Conservation (phyloP, 2,888 invertebrate genomes). For the Hetaerina titia region DNA sequence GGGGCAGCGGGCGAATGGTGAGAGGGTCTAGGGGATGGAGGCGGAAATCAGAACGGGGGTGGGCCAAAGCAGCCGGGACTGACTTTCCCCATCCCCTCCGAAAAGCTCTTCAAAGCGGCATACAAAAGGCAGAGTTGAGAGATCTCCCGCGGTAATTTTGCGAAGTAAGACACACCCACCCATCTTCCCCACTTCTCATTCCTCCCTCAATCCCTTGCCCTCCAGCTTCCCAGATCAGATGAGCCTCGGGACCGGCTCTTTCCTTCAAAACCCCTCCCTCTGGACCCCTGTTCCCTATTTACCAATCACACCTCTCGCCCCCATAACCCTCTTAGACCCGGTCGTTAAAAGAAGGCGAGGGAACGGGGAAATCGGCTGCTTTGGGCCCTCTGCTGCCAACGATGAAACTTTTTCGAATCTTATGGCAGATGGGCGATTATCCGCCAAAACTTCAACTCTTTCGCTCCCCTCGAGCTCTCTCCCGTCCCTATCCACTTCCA, state of each 20-base stretch:
- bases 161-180: constrained; percentile 46
- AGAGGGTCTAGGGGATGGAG: background rate
- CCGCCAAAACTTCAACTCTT: background rate
- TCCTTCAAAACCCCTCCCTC: too few relatives aligned
- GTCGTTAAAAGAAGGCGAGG: too few relatives aligned
- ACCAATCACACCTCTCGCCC: too few relatives aligned
- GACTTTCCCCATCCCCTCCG: constrained; percentile 3
- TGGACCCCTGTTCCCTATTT: too few relatives aligned
- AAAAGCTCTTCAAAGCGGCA: constrained; percentile 55
- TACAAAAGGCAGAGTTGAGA: constrained; percentile 63
- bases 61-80: background rate
- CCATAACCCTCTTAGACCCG: too few relatives aligned
- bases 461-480: background rate
- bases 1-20: background rate
- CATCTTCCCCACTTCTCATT: background rate
- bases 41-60: background rate
- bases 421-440: constrained; percentile 23
- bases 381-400: background rate
- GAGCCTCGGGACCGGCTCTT: background rate
- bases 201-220: background rate
- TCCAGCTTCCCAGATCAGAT: background rate
- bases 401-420: constrained; percentile 42
- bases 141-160: constrained; percentile 58
- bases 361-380: background rate
- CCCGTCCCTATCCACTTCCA: background rate